Conservation (phyloP, 1,140 invertebrate species). For the Solen grandis region DNA sequence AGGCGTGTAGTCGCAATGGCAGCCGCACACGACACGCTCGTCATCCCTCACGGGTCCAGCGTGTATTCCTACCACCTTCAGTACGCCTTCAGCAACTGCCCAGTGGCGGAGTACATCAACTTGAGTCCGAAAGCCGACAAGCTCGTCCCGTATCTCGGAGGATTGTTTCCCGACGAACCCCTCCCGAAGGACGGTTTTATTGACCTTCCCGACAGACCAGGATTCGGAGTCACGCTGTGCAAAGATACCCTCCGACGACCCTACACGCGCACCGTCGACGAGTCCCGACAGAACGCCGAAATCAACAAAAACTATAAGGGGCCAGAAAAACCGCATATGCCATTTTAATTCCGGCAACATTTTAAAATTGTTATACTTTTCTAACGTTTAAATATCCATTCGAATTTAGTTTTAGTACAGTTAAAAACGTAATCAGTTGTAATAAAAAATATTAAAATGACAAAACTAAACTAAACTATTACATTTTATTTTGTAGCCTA, state of each 20-base stretch:
- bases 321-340: constrained; percentile 66
- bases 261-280: constrained; percentile 65
- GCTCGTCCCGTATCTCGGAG: constrained; percentile 76
- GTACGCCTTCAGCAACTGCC: constrained; percentile 76
- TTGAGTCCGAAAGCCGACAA: constrained; percentile 72
- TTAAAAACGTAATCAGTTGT: too few species aligned
- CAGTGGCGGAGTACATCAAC: constrained; percentile 76
- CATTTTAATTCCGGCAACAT: constrained; percentile 66
- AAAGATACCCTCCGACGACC: constrained; percentile 69
- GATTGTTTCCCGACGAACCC: constrained; percentile 76
- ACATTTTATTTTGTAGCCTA: too few species aligned
- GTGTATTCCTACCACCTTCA: constrained; percentile 78
- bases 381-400: too few species aligned
- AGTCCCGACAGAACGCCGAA: constrained; percentile 67
- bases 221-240: constrained; percentile 75
- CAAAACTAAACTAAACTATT: too few species aligned
- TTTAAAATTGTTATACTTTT: not conserved
- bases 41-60: constrained; percentile 77
- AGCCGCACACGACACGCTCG: constrained; percentile 69
- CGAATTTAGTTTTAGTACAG: too few species aligned
- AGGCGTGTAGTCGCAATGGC: constrained; percentile 74
- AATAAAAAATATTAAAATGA: too few species aligned
- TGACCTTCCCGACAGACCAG: constrained; percentile 73
- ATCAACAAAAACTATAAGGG: constrained; percentile 65
- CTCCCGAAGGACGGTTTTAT: constrained; percentile 74